A percentile compares a stretch with the other conserved stretches of the same genome.
phyloP scores from a whole-genome alignment of 2,888 invertebrate genomes.

The Eupithecia subumbrata region DNA sequence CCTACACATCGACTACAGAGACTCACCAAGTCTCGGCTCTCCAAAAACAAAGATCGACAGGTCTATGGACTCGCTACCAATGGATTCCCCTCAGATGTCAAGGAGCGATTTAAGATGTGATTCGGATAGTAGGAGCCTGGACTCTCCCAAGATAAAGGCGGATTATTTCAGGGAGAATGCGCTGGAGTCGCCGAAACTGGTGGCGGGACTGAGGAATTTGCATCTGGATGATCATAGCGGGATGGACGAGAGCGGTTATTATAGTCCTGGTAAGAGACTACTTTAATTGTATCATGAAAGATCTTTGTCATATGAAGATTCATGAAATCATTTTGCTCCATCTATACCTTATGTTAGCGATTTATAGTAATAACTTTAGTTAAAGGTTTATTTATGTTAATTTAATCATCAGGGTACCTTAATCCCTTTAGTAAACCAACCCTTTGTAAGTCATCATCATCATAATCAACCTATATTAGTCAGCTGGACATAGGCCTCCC shows the following conservation, averaged over 20 bases:
- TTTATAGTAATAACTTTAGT: too few species aligned
- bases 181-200: slow-evolving; percentile 73
- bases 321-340: too few species aligned
- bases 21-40: slow-evolving; percentile 72
- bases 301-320: too few species aligned
- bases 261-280: slow-evolving; percentile 69
- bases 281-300: too few species aligned
- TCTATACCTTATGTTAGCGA: too few species aligned
- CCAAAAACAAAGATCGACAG: slow-evolving; percentile 75
- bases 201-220: slow-evolving; percentile 72
- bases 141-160: slow-evolving; percentile 74
- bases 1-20: slow-evolving; percentile 74
- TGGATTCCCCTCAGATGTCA: slow-evolving; percentile 76
- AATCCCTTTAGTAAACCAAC: too few species aligned
- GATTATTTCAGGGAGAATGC: slow-evolving; percentile 73
- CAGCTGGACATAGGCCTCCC: too few species aligned
- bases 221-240: slow-evolving; percentile 78
- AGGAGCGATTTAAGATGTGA: slow-evolving; percentile 73
- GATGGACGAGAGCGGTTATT: slow-evolving; percentile 81
- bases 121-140: slow-evolving; percentile 73
- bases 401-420: too few species aligned
- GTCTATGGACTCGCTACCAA: slow-evolving; percentile 76
- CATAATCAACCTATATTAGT: too few species aligned
- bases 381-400: too few species aligned
- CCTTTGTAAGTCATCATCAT: too few species aligned